Conservation (phyloP, 2,888 invertebrate species). For the Pheosia tremula region DNA sequence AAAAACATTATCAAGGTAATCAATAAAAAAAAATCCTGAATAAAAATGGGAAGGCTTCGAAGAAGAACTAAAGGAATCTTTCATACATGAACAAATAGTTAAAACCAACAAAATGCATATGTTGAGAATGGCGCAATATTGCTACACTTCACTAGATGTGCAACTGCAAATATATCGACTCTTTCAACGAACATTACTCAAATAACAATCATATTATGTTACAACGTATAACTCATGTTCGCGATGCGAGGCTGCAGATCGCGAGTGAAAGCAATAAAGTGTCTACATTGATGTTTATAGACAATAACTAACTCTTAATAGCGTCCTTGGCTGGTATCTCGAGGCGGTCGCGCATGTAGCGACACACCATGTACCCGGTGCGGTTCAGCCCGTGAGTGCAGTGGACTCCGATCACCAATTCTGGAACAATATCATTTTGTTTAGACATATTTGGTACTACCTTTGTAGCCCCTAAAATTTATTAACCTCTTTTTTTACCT, state of each 20-base stretch:
- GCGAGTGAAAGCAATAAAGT: conserved; percentile 34
- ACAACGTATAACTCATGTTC: conserved; percentile 1
- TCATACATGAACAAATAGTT: too few species aligned
- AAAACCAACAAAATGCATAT: too few species aligned
- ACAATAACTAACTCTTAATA: conserved; percentile 81
- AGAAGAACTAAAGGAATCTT: too few species aligned
- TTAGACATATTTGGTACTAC: not conserved
- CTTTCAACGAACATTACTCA: conserved; percentile 3
- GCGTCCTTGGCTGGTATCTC: conserved; percentile 76
- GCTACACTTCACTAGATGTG: too few species aligned
- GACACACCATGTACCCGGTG: conserved; percentile 91
- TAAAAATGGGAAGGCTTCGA: too few species aligned
- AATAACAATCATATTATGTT: conserved; percentile 5
- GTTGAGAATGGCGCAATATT: too few species aligned
- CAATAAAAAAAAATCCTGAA: too few species aligned
- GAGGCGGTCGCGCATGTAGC: conserved; percentile 88
- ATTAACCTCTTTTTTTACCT: not conserved
- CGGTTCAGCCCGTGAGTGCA: conserved; percentile 93
- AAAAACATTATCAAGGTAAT: conserved; percentile 17
- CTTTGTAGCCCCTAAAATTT: not conserved
- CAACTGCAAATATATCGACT: not conserved
- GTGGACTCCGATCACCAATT: conserved; percentile 90
- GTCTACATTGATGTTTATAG: conserved; percentile 33
- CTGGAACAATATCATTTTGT: conserved; percentile 74
- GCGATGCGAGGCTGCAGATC: conserved; percentile 4